These are phyloP conservation scores for Lineus longissimus DNA, from an alignment of 1,140 invertebrate genomes.

Conservation along the genomic window DNA sequence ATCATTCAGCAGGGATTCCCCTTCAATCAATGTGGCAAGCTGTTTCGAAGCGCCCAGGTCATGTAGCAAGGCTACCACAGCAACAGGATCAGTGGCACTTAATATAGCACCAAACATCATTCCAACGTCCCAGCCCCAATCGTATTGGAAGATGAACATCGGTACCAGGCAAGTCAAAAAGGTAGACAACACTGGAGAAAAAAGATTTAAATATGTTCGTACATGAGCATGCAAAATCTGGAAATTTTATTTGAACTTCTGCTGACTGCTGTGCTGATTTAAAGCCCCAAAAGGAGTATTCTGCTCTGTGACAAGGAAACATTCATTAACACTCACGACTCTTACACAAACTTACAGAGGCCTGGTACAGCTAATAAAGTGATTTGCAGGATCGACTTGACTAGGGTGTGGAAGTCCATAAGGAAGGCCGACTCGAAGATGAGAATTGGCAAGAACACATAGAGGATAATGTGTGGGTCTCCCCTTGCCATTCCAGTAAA, in stretches of 20 bases:
- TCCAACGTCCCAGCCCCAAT: slow-evolving; percentile 37
- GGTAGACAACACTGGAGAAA: slow-evolving; percentile 45
- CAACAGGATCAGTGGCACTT: slow-evolving; percentile 55
- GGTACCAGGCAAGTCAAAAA: slow-evolving; percentile 45
- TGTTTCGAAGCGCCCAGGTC: slow-evolving; percentile 52
- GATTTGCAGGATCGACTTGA: slow-evolving; percentile 51
- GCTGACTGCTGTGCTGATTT: too few relatives aligned
- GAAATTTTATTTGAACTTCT: too few relatives aligned
- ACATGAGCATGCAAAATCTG: too few relatives aligned
- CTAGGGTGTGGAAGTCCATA: slow-evolving; percentile 54
- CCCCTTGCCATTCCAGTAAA: slow-evolving; percentile 36
- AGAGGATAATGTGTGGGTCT: slow-evolving; percentile 51
- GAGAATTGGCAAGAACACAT: slow-evolving; percentile 55
- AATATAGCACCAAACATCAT: slow-evolving; percentile 55
- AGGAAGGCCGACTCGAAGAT: slow-evolving; percentile 57
- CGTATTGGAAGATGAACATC: slow-evolving; percentile 38
- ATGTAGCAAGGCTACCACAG: slow-evolving; percentile 54
- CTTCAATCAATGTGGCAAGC: slow-evolving; percentile 53
- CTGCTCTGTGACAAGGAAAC: too few relatives aligned
- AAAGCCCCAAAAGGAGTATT: too few relatives aligned
- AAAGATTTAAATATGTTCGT: slow-evolving; percentile 4
- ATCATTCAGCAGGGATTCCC: slow-evolving; percentile 57
- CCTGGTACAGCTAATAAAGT: slow-evolving; percentile 51
- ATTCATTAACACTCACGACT: too few relatives aligned
- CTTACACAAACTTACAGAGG: slow-evolving; percentile 28